A percentile compares a stretch with the other conserved stretches of the same genome.
Evolutionary conservation across 2,888 invertebrate species (phyloP).

Genomic region (Cephalotes varians): DNA sequence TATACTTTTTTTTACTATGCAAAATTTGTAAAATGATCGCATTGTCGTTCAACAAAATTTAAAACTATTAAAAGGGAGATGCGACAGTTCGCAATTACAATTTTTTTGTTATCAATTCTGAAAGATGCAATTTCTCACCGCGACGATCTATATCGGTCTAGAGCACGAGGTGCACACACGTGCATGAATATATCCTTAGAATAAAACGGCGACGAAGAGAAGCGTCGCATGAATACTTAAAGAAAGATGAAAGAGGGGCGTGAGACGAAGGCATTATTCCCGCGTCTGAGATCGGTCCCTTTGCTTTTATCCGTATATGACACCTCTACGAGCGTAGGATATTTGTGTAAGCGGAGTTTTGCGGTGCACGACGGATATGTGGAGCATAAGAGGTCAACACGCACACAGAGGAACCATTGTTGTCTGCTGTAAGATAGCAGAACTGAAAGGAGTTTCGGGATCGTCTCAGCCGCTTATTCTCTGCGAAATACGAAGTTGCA

Average conservation of each 20-base stretch:
- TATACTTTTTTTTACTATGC: no score
- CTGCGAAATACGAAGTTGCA: conserved; percentile 15
- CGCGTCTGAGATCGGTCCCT: conserved; percentile 63
- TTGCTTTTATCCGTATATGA: conserved; percentile 60
- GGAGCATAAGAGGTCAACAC: conserved; percentile 80
- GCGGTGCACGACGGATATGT: conserved; percentile 70
- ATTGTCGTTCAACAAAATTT: background rate
- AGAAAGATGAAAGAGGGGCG: conserved; percentile 48
- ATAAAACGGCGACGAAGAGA: conserved; percentile 38
- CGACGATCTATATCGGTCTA: background rate
- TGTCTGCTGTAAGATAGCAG: conserved; percentile 73
- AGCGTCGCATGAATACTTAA: conserved; percentile 47
- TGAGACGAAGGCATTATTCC: conserved; percentile 68
- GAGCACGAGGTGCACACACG: background rate
- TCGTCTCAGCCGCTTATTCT: conserved; percentile 57
- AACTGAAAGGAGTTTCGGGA: conserved; percentile 66
- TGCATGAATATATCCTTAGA: conserved; percentile 8
- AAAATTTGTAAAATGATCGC: background rate
- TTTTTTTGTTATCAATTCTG: background rate
- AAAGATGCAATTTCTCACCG: background rate
- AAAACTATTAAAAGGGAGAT: background rate
- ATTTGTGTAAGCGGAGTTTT: conserved; percentile 61
- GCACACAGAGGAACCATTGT: conserved; percentile 80
- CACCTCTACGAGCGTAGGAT: conserved; percentile 41
- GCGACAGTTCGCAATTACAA: background rate